Base-by-base conservation (phyloP, 2,797 vertebrate genomes). In the Gila robusta region DNA sequence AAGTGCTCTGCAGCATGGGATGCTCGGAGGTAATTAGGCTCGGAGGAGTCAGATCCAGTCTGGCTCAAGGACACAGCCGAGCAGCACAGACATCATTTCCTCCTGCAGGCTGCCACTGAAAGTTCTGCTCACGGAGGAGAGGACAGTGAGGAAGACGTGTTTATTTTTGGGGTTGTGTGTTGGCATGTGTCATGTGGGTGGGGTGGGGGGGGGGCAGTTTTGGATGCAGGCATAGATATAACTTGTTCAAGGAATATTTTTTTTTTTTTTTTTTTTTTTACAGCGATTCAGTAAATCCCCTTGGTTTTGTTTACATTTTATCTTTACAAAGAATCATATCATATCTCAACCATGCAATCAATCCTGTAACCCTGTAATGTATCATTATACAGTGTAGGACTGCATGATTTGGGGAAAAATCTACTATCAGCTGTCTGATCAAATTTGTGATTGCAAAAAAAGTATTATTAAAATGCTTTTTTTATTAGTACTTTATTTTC, bases 1-100 rank as follows among this genome's bases (percentile, higher is more conserved):
- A 82, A 81, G 2, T 10, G 19, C 28, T 81, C 64, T 81, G 64
- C 64, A 81, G 79, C 44, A 81, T 81, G 28, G 47, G 79, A 81
- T 81, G 64, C 62, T 67, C 76, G 39, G 84, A 86, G 82, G 81
- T 84, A 87, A 87, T 87, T 87, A 84, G 77, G 77, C 87, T 79
- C 69, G 12, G 80, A 86, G 87, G 84, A 74, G 64, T 74, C 66
- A 56, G 73, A 88, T 39, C 37, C 59, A 56, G 67, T 23, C 44
- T 74, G 37, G 74, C 80, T 86, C 80, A 88, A 88, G 84, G 83
- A 82, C 79, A 88, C 41, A 35, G 28, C 17, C 12, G 17, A 64
- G 64, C 56, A 62, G 70, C 59, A 81, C 44, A 28, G 72, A 49
- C 39, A 54, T 44, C 3, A 44, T 76, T 76, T 70, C 64, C 64